Percentiles rank a stretch among this genome's conserved stretches.
phyloP scores from a whole-genome alignment of 2,113 vertebrate genomes.

The Brienomyrus brachyistius region DNA sequence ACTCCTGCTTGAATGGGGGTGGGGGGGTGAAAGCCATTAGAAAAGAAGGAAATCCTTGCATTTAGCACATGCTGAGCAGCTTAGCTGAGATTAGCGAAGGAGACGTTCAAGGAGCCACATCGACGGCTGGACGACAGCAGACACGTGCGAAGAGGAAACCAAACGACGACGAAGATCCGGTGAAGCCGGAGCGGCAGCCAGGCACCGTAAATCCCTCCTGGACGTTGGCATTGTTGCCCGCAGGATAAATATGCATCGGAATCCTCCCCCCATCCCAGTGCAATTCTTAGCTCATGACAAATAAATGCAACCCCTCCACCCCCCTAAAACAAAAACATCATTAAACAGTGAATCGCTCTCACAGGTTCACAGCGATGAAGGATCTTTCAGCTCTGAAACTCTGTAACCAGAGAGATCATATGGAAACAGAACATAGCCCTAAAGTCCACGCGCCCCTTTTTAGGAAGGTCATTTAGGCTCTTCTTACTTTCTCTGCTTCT shows the following conservation, averaged over 20 bases:
- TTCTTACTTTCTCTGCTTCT: conserved; percentile 70
- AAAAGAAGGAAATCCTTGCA: conserved; percentile 21
- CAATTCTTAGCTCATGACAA: conserved; percentile 24
- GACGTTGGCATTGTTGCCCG: conserved; percentile 50
- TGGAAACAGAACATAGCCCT: not conserved
- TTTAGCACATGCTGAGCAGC: conserved; percentile 23
- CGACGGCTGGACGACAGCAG: conserved; percentile 56
- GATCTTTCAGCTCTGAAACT: conserved; percentile 26
- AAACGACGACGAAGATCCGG: conserved; percentile 40
- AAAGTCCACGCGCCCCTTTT: not conserved
- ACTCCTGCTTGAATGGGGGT: not conserved
- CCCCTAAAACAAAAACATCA: conserved; percentile 30
- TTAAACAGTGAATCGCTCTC: not conserved
- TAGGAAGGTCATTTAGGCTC: too few species aligned
- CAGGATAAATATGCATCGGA: conserved; percentile 65
- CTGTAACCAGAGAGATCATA: not conserved
- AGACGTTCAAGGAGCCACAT: conserved; percentile 55
- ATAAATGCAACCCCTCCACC: conserved; percentile 19
- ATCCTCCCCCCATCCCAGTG: conserved; percentile 37
- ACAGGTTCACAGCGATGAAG: conserved; percentile 23
- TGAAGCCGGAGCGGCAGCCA: conserved; percentile 10
- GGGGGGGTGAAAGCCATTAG: not conserved
- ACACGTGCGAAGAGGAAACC: conserved; percentile 60
- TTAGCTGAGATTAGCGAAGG: conserved; percentile 51
- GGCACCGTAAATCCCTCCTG: conserved; percentile 30